Evolutionary conservation across 2,888 invertebrate genomes (phyloP).

Genomic region (Therioaphis trifolii): DNA sequence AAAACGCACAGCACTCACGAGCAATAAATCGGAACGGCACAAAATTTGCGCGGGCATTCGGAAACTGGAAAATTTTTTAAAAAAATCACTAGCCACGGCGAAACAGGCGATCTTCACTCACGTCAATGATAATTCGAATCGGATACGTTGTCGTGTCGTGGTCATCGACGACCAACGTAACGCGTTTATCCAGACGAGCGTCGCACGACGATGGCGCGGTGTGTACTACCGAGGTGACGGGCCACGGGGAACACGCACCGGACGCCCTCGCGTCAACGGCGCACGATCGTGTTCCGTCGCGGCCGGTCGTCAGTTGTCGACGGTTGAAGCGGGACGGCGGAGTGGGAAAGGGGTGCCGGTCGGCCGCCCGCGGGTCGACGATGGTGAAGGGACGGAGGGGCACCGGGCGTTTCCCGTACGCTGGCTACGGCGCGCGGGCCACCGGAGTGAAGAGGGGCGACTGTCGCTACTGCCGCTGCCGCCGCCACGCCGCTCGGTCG

Average conservation of each 20-base stretch:
- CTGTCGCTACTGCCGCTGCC: neutral
- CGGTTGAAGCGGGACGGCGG: neutral
- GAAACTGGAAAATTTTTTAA: neutral
- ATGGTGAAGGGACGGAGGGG: neutral
- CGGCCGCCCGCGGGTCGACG: conserved; percentile 28
- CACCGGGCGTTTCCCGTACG: conserved; percentile 61
- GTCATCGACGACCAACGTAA: neutral
- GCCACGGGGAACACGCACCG: conserved; percentile 40
- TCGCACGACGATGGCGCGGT: neutral
- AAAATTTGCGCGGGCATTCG: neutral
- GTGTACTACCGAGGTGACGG: conserved; percentile 23
- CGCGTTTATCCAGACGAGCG: neutral
- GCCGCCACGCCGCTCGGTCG: neutral
- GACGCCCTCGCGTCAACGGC: conserved; percentile 25
- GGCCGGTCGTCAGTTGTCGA: conserved; percentile 13
- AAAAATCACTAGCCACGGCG: too few relatives aligned
- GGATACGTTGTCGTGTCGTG: neutral
- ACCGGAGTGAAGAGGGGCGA: neutral
- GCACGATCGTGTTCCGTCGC: neutral
- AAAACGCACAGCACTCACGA: neutral
- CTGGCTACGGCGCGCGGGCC: neutral
- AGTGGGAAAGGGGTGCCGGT: neutral
- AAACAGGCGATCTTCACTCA: conserved; percentile 8
- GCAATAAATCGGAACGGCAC: neutral
- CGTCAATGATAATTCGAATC: conserved; percentile 28